Base-by-base conservation (phyloP, 2,113 vertebrate genomes). In the Nothobranchius furzeri region DNA sequence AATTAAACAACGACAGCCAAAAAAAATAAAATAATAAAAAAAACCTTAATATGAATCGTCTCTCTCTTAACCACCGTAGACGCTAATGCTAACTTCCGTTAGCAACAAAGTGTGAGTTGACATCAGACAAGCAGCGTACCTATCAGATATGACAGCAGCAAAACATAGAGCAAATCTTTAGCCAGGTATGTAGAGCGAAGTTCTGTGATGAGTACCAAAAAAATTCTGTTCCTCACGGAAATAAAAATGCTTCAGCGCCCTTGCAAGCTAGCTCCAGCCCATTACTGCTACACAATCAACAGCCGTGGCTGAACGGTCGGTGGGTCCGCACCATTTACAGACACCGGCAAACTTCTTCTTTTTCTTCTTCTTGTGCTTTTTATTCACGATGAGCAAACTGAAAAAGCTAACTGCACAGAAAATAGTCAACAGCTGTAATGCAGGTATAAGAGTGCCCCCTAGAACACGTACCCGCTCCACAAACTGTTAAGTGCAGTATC, bases 21-120 rank as follows among this genome's bases (percentile, higher is more conserved):
- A 25, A 20, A 20, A 20, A 20, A 20, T 20, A 9, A 49, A 30
- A 55, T 7, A 14, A 8, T 0, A 35, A 40, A 1, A 1, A 8
- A 0, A 15, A 7, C 43, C 30, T 12, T 13, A 10, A 35, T 35
- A 0, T 4, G 3, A 14, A 7, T 53, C 11, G 10, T 12, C 50
- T 25, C 17, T 25, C 20, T 20, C 20, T 20, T 17, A 47, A 64
- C 9, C 45, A 51, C 30, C 35, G 15, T 42, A 24, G 40, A 52
- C 63, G 75, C 66, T 76, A 73, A 53, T 7, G 59, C 45, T 78
- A 49, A 35, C 63, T 45, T 20, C 54, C 40, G 68, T 54, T 74
- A 72, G 58, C 81, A 68, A 40, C 25, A 25, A 11, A 70, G 61
- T 64, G 40, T 13, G 35, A 25, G 14, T 20, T 62, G 17, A 35